Evolutionary conservation across 2,797 vertebrate genomes (phyloP).

Genomic region (Oophaga sylvatica): DNA sequence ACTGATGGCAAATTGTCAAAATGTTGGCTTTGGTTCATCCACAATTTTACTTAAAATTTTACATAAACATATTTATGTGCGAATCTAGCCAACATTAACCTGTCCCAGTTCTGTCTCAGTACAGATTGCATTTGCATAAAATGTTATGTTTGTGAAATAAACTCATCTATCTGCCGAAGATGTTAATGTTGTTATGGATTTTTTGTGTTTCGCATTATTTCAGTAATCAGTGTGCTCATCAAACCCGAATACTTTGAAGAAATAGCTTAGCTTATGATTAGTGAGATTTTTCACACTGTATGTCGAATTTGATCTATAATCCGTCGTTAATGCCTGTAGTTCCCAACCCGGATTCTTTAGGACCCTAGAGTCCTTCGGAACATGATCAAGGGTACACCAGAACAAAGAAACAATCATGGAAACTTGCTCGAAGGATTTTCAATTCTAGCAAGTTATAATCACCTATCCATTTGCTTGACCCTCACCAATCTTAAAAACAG

Average conservation of each 20-base stretch:
- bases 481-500: too few relatives aligned
- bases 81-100: not conserved
- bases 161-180: constrained; percentile 17
- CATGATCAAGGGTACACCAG: too few relatives aligned
- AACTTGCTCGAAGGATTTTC: too few relatives aligned
- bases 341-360: too few relatives aligned
- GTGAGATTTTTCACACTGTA: too few relatives aligned
- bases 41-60: not conserved
- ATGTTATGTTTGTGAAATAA: constrained; percentile 25
- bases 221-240: not conserved
- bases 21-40: not conserved
- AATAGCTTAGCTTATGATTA: not conserved
- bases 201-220: constrained; percentile 1
- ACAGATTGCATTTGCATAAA: not conserved
- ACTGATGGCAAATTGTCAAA: not conserved
- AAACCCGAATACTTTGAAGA: not conserved
- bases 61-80: constrained; percentile 2
- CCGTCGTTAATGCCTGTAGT: too few relatives aligned
- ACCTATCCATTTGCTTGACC: too few relatives aligned
- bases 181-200: not conserved
- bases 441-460: too few relatives aligned
- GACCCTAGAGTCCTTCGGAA: too few relatives aligned
- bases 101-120: not conserved
- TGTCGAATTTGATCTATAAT: too few relatives aligned
- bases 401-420: too few relatives aligned